Evolutionary conservation across 2,113 vertebrate species (phyloP).

Genomic region (Rousettus leschenaultii): DNA sequence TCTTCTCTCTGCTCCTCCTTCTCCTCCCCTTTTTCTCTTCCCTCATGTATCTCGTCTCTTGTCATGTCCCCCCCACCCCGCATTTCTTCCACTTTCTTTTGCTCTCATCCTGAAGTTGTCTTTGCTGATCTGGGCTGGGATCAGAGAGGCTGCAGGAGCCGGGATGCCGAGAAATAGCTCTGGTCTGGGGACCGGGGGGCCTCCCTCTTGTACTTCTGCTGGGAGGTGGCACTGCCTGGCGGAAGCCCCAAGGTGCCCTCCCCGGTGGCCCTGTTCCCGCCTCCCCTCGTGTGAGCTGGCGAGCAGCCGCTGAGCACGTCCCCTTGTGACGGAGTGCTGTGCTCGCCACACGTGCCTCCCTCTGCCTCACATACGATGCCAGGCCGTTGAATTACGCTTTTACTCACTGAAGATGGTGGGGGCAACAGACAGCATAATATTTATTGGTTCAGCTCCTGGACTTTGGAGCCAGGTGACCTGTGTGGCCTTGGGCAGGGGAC

Average conservation of each 20-base stretch:
- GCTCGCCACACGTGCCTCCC: background rate
- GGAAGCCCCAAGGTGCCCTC: rapidly evolving
- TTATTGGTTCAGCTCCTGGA: background rate
- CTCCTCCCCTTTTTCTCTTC: background rate
- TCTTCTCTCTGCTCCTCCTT: background rate
- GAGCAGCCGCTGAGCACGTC: background rate
- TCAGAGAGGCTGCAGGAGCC: background rate
- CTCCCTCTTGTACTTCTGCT: background rate
- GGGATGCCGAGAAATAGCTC: background rate
- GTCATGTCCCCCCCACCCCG: background rate
- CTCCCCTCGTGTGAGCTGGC: rapidly evolving
- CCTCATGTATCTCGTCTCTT: background rate
- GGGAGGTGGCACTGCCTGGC: background rate
- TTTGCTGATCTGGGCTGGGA: background rate
- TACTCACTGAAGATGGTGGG: background rate
- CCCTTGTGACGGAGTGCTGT: background rate
- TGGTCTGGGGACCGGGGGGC: background rate
- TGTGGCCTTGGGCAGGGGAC: background rate
- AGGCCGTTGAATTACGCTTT: background rate
- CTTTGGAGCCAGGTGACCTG: background rate
- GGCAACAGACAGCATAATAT: background rate
- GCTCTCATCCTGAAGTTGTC: background rate
- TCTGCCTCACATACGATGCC: background rate
- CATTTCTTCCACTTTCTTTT: background rate
- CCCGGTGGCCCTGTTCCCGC: background rate